Conservation (phyloP, 1,140 invertebrate genomes). For the Drosophila fuyamai region DNA sequence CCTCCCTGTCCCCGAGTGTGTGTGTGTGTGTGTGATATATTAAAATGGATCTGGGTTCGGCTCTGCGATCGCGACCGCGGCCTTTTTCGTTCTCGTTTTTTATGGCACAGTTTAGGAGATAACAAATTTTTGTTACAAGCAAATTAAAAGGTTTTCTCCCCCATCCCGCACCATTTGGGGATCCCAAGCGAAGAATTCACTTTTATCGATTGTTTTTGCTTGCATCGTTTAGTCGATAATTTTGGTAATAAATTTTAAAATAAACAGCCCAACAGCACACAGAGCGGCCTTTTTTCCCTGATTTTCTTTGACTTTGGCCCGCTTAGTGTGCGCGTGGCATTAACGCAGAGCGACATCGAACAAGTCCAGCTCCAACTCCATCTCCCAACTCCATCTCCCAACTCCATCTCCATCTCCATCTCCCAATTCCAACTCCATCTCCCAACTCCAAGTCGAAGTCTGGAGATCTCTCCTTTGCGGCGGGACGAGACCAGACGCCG, state of each 20-base stretch:
- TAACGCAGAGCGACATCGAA: conserved; percentile 46
- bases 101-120: conserved; percentile 84
- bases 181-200: conserved; percentile 67
- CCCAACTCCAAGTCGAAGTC: no score
- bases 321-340: conserved; percentile 73
- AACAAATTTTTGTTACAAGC: conserved; percentile 84
- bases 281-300: conserved; percentile 13
- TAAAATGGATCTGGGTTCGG: conserved; percentile 76
- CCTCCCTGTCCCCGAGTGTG: conserved; percentile 1
- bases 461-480: not conserved
- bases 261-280: conserved; percentile 61
- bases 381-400: no score
- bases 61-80: conserved; percentile 43
- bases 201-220: conserved; percentile 84
- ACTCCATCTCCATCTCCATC: no score
- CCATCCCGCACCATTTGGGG: conserved; percentile 37
- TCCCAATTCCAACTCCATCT: no score
- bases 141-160: conserved; percentile 84
- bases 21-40: conserved; percentile 68
- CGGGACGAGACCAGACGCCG: conserved; percentile 66
- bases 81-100: conserved; percentile 81
- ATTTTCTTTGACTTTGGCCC: conserved; percentile 50
- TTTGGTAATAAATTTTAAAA: conserved; percentile 84
- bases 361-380: not conserved
- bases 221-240: conserved; percentile 84